Conservation (phyloP, 2,113 vertebrate genomes). For the Carollia perspicillata region DNA sequence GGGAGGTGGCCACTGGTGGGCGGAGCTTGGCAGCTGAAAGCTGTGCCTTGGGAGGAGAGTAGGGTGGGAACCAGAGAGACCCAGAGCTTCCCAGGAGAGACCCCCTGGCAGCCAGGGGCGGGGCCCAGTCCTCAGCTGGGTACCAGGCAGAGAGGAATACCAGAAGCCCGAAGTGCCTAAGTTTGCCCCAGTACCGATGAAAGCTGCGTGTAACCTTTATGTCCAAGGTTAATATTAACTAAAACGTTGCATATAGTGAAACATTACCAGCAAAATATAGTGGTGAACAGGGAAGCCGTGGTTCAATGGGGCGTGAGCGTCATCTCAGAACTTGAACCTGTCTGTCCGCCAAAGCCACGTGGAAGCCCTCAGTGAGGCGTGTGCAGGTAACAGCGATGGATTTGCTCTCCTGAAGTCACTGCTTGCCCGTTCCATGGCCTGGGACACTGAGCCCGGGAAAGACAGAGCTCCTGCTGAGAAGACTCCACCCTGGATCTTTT, state of each 20-base stretch:
- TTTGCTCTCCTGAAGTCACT: not conserved
- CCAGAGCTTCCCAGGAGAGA: not conserved
- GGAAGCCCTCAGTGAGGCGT: accelerated
- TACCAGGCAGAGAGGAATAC: too few relatives aligned
- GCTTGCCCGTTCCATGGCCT: not conserved
- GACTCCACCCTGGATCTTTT: not conserved
- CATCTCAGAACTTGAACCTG: not conserved
- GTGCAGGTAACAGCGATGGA: accelerated
- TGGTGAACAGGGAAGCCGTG: not conserved
- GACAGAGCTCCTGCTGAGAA: not conserved
- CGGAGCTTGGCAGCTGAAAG: not conserved
- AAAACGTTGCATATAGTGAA: not conserved
- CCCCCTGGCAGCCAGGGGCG: too few relatives aligned
- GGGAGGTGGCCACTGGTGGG: too few relatives aligned
- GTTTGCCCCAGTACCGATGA: not conserved
- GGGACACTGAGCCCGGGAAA: not conserved
- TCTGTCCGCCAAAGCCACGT: not conserved
- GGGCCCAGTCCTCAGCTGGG: not conserved
- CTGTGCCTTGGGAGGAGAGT: not conserved
- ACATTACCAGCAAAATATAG: not conserved
- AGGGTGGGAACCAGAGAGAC: not conserved
- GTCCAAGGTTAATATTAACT: not conserved
- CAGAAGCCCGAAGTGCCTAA: not conserved
- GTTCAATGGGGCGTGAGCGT: not conserved
- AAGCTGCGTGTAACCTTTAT: not conserved